phyloP scores from a whole-genome alignment of 2,113 vertebrate species.

The Siphamia tubifer region DNA sequence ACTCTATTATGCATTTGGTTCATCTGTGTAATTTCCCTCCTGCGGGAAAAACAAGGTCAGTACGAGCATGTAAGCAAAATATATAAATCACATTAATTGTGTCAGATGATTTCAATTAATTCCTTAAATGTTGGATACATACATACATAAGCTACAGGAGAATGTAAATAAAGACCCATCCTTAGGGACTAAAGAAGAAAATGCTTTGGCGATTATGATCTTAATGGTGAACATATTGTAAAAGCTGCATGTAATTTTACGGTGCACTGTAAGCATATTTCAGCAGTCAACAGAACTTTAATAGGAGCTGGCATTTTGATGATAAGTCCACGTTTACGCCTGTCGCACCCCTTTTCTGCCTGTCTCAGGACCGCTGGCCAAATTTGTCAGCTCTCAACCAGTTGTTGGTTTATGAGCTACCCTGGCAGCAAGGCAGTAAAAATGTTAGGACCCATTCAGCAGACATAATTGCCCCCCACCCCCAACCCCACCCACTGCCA shows the following conservation, averaged over 20 bases:
- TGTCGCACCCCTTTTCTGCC: conserved; percentile 13
- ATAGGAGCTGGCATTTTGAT: conserved; percentile 43
- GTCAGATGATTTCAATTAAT: background rate
- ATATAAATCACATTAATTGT: too few species aligned
- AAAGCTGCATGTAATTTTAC: conserved; percentile 19
- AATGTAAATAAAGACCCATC: background rate
- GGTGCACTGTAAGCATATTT: background rate
- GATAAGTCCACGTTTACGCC: conserved; percentile 50
- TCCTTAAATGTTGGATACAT: background rate
- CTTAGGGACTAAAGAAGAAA: background rate
- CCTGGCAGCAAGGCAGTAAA: conserved; percentile 52
- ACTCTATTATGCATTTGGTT: too few species aligned
- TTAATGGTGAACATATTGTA: background rate
- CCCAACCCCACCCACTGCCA: conserved; percentile 2
- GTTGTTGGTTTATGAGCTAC: conserved; percentile 57
- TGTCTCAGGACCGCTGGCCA: conserved; percentile 19
- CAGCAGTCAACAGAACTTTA: conserved; percentile 11
- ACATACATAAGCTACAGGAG: background rate
- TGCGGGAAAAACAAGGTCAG: too few species aligned
- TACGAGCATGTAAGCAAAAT: too few species aligned
- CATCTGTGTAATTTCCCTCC: too few species aligned
- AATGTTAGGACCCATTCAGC: conserved; percentile 51
- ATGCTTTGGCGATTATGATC: background rate
- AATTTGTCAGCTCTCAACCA: conserved; percentile 43
- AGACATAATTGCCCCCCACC: conserved; percentile 39